Percentiles rank a stretch among this genome's conserved stretches.
Conservation (phyloP, 2,888 invertebrate genomes). For the Junonia oenone region DNA sequence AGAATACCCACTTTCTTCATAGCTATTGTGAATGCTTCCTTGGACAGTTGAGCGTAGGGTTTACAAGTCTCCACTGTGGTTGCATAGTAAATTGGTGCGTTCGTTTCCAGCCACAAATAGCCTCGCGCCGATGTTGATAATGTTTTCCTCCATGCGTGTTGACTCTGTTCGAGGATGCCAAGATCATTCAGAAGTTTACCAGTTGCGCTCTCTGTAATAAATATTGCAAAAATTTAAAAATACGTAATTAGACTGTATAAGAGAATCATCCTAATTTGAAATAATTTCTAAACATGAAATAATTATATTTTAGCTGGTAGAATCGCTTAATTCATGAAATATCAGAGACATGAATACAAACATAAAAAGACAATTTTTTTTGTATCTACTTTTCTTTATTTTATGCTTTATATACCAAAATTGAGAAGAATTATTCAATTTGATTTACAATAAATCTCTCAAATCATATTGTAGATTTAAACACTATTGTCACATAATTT, state of each 20-base stretch:
- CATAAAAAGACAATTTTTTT: too few species aligned
- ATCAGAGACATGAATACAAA: too few species aligned
- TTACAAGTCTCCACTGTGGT: constrained; percentile 73
- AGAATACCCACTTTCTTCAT: constrained; percentile 78
- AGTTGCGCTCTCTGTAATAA: constrained; percentile 80
- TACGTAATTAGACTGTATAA: not conserved
- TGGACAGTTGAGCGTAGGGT: constrained; percentile 81
- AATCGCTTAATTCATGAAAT: too few species aligned
- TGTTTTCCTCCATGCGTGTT: constrained; percentile 81
- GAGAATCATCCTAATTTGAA: too few species aligned
- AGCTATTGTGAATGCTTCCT: constrained; percentile 77
- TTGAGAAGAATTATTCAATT: too few species aligned
- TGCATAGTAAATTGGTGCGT: constrained; percentile 83
- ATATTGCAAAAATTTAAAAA: not conserved
- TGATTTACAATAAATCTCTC: too few species aligned
- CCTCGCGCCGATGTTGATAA: constrained; percentile 81
- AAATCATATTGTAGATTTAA: too few species aligned
- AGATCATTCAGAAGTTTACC: constrained; percentile 82
- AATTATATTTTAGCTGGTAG: too few species aligned
- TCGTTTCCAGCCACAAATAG: constrained; percentile 83
- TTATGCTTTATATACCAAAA: too few species aligned
- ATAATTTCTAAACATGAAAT: too few species aligned
- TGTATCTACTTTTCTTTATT: too few species aligned
- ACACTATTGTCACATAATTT: too few species aligned
- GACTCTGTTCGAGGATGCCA: constrained; percentile 82